Percentiles rank a stretch among this genome's conserved stretches.
Evolutionary conservation across 92 coral and sea anemone species (phyloP).

Genomic region (Epizoanthus fatuus): DNA sequence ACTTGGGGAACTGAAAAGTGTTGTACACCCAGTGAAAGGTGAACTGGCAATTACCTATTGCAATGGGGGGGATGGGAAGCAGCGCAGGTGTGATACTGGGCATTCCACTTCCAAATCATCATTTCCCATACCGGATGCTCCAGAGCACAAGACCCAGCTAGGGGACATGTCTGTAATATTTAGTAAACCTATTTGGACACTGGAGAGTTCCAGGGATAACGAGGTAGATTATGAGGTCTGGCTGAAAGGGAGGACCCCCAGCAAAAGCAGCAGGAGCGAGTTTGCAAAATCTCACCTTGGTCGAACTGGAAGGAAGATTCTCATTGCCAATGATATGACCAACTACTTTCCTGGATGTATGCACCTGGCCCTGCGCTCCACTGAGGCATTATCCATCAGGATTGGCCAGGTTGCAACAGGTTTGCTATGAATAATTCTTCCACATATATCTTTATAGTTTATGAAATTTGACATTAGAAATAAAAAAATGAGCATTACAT

Average conservation of each 20-base stretch:
- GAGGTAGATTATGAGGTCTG: not conserved
- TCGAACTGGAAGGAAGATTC: not conserved
- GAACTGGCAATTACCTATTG: not conserved
- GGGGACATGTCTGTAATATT: not conserved
- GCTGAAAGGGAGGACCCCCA: too few relatives aligned
- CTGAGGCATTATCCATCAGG: conserved; percentile 21
- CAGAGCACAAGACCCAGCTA: conserved; percentile 15
- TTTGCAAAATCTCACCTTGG: conserved; percentile 40
- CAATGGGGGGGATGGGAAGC: conserved; percentile 36
- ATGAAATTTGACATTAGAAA: too few relatives aligned
- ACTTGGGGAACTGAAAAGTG: not conserved
- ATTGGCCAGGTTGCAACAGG: conserved; percentile 47
- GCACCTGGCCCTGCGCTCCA: conserved; percentile 40
- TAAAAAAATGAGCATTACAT: too few relatives aligned
- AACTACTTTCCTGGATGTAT: conserved; percentile 34
- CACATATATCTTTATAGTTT: too few relatives aligned
- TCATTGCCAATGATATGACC: not conserved
- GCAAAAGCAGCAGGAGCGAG: not conserved
- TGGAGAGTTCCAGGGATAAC: not conserved
- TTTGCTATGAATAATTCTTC: not conserved
- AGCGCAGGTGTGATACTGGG: conserved; percentile 35
- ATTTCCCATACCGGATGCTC: not conserved
- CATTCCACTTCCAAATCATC: conserved; percentile 28
- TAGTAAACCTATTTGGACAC: conserved; percentile 29
- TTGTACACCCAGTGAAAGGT: not conserved